phyloP scores from a whole-genome alignment of 1,140 invertebrate genomes.

The Drosophila murphyi region DNA sequence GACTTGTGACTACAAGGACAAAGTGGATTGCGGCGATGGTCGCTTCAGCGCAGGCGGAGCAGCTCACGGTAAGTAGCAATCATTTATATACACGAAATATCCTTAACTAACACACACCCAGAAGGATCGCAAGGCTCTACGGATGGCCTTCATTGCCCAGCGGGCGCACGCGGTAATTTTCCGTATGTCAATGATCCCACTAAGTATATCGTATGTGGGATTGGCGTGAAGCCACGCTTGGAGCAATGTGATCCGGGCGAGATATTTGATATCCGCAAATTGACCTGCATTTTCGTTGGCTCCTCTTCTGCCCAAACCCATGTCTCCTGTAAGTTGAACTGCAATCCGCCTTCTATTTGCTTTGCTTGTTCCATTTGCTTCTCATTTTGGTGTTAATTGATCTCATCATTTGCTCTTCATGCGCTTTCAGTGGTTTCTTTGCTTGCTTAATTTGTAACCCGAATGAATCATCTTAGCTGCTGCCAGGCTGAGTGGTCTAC shows the following conservation, averaged over 20 bases:
- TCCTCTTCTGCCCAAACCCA: constrained; percentile 82
- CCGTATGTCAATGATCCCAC: constrained; percentile 87
- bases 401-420: constrained; percentile 38
- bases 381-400: constrained; percentile 30
- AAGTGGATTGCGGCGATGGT: constrained; percentile 85
- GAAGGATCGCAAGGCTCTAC: neutral
- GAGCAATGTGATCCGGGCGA: constrained; percentile 87
- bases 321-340: constrained; percentile 49
- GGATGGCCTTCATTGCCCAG: constrained; percentile 43
- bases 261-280: constrained; percentile 87
- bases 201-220: constrained; percentile 88
- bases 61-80: constrained; percentile 45
- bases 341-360: neutral
- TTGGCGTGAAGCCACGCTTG: constrained; percentile 86
- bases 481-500: constrained; percentile 29
- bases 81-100: neutral
- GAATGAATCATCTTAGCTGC: constrained; percentile 51
- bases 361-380: constrained; percentile 50
- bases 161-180: constrained; percentile 84
- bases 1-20: constrained; percentile 88
- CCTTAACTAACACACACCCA: constrained; percentile 53
- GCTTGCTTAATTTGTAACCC: constrained; percentile 65
- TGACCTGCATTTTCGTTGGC: constrained; percentile 86
- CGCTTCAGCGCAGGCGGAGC: neutral
- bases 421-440: constrained; percentile 24